Conservation (phyloP, 2,888 invertebrate species). For the Athrips mouffetella region DNA sequence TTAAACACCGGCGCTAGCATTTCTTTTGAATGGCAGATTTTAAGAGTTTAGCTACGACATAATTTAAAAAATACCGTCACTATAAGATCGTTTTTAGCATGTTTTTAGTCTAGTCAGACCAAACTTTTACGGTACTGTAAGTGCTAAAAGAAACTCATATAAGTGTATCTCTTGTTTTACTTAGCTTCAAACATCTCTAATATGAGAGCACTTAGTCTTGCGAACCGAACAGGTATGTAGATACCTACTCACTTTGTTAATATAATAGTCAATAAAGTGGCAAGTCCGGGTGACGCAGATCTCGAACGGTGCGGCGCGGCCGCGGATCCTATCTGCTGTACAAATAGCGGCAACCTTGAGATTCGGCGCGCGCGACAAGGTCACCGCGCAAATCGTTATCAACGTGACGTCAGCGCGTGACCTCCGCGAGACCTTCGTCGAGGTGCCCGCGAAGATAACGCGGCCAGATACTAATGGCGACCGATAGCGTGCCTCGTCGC, state of each 20-base stretch:
- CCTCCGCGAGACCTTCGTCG: conserved; percentile 62
- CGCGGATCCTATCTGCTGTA: conserved; percentile 63
- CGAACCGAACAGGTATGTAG: conserved; percentile 3
- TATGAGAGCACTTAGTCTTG: no score
- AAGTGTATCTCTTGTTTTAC: no score
- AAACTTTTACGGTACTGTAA: no score
- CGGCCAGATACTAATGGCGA: conserved; percentile 61
- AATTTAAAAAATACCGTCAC: no score
- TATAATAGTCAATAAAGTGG: conserved; percentile 61
- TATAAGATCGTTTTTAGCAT: no score
- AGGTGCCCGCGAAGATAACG: conserved; percentile 70
- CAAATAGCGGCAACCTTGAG: conserved; percentile 75
- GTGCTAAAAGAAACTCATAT: no score
- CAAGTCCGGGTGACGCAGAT: conserved; percentile 61
- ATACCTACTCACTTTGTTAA: conserved; percentile 42
- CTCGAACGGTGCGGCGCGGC: conserved; percentile 23
- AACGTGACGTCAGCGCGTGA: conserved; percentile 72
- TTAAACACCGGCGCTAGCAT: no score
- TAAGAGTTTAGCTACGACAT: no score
- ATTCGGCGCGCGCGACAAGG: conserved; percentile 75
- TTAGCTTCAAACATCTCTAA: no score
- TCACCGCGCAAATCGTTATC: conserved; percentile 77
- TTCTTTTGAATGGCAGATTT: no score
- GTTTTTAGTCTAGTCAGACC: no score
- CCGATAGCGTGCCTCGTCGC: conserved; percentile 55